A percentile compares a stretch with the other conserved stretches of the same genome.
Conservation (phyloP, 1,140 invertebrate genomes). For the Belonocnema kinseyi region DNA sequence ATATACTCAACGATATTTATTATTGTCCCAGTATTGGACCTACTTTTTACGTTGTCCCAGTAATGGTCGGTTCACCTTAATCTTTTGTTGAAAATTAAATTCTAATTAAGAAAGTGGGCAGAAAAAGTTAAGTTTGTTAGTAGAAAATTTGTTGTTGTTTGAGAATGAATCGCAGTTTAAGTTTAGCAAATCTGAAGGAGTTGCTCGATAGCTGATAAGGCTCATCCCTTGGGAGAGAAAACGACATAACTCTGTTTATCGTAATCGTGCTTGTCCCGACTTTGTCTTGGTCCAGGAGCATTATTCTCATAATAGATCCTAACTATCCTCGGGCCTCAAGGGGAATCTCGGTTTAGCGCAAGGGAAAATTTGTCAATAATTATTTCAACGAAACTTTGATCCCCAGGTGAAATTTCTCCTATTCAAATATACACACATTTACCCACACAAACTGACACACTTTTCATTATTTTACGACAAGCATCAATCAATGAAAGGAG, state of each 20-base stretch:
- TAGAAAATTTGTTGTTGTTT: background rate
- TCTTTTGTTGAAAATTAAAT: no score
- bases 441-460: no score
- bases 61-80: no score
- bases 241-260: conserved; percentile 41
- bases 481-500: no score
- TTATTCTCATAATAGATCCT: conserved; percentile 42
- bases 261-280: conserved; percentile 14
- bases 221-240: conserved; percentile 10
- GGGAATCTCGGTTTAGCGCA: background rate
- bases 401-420: background rate
- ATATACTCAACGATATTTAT: no score
- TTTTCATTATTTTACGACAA: no score
- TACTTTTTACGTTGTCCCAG: no score
- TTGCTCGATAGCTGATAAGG: background rate
- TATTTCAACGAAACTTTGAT: background rate
- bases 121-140: background rate
- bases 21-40: no score
- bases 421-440: background rate
- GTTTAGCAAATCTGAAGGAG: background rate
- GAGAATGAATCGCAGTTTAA: background rate
- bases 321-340: conserved; percentile 19
- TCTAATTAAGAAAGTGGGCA: background rate
- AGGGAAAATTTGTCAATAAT: conserved; percentile 4
- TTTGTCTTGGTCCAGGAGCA: conserved; percentile 32